Conservation (phyloP, 2,113 vertebrate genomes). For the Aegypius monachus region DNA sequence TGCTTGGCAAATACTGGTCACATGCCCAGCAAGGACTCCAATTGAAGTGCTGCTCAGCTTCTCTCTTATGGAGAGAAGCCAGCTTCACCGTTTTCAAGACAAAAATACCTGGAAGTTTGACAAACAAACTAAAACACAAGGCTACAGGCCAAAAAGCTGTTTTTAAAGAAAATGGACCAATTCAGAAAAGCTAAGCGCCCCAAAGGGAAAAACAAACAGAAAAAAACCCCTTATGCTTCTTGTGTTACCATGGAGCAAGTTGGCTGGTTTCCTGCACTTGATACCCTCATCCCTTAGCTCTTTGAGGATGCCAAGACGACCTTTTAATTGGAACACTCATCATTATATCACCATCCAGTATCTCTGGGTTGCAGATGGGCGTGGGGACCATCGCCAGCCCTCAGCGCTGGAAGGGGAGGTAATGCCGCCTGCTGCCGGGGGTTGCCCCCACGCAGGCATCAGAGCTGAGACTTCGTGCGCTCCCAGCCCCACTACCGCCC, state of each 20-base stretch:
- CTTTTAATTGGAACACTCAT: background rate
- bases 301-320: background rate
- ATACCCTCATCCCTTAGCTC: background rate
- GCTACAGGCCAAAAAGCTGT: background rate
- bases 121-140: background rate
- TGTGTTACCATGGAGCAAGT: fast-evolving
- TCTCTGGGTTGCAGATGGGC: too few species aligned
- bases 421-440: background rate
- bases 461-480: fast-evolving
- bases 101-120: background rate
- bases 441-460: background rate
- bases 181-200: background rate
- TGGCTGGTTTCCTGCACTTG: background rate
- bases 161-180: background rate
- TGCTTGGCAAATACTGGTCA: background rate
- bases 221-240: background rate
- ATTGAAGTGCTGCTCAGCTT: background rate
- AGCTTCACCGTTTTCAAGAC: background rate
- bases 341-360: background rate
- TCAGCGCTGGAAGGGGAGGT: too few species aligned
- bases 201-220: background rate
- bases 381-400: background rate
- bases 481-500: background rate
- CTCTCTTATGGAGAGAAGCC: background rate
- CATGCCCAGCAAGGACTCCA: background rate